These are phyloP conservation scores for Acanthoscelides obtectus DNA, from an alignment of 2,888 invertebrate species.

Conservation along the genomic window DNA sequence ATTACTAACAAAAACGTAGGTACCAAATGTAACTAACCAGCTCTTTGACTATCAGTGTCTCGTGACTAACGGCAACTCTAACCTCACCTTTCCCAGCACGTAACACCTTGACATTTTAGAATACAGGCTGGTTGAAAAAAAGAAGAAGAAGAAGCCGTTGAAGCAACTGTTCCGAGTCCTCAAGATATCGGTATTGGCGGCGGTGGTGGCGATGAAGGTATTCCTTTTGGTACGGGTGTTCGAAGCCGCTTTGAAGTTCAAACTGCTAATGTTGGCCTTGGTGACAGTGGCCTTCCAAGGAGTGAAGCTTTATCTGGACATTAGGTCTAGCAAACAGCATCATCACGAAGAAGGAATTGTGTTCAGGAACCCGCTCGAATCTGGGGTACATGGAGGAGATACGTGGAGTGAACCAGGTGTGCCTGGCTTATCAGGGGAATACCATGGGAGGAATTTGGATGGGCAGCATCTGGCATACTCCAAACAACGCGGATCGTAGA, in stretches of 20 bases:
- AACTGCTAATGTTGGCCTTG: slow-evolving; percentile 71
- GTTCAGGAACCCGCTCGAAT: slow-evolving; percentile 25
- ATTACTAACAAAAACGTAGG: background rate
- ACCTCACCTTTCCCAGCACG: background rate
- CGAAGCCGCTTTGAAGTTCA: slow-evolving; percentile 69
- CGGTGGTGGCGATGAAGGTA: slow-evolving; percentile 24
- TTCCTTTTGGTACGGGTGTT: slow-evolving; percentile 62
- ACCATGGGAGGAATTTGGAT: slow-evolving; percentile 17
- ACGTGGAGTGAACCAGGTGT: slow-evolving; percentile 15
- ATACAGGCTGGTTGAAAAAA: slow-evolving; percentile 16
- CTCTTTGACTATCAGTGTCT: background rate
- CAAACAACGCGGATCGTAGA: background rate
- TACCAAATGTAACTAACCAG: background rate
- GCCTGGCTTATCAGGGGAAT: slow-evolving; percentile 11
- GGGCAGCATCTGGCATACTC: slow-evolving; percentile 15
- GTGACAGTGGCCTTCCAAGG: slow-evolving; percentile 65
- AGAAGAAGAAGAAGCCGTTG: slow-evolving; percentile 28
- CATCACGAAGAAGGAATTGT: slow-evolving; percentile 41
- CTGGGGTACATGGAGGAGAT: slow-evolving; percentile 11
- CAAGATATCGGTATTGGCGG: slow-evolving; percentile 24
- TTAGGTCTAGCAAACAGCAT: slow-evolving; percentile 55
- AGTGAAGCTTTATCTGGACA: slow-evolving; percentile 68
- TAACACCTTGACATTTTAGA: slow-evolving; percentile 18
- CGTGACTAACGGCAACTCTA: background rate
- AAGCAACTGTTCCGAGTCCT: slow-evolving; percentile 23